Evolutionary conservation across 2,113 vertebrate genomes (phyloP).

Genomic region (Vombatus ursinus): DNA sequence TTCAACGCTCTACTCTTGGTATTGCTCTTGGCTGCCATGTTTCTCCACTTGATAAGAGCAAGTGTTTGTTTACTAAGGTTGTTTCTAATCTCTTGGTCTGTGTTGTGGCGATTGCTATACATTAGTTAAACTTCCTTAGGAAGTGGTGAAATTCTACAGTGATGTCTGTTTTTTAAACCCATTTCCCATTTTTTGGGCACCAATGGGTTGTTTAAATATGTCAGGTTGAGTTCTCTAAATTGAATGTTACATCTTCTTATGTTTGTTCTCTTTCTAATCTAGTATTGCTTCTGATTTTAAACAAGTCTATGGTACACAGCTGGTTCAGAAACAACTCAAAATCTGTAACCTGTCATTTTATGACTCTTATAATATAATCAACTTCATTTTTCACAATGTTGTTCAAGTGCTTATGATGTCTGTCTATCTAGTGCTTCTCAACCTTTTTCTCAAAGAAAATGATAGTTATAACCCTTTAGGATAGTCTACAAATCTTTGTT

Average conservation of each 20-base stretch:
- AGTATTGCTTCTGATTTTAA: background rate
- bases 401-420: background rate
- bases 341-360: background rate
- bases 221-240: background rate
- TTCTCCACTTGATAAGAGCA: background rate
- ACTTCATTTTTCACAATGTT: background rate
- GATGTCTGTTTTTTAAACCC: background rate
- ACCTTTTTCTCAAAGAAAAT: background rate
- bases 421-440: background rate
- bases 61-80: background rate
- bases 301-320: background rate
- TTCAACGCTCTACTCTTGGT: background rate
- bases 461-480: background rate
- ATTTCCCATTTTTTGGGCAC: background rate
- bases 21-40: background rate
- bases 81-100: background rate
- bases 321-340: background rate
- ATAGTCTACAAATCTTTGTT: background rate
- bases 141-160: background rate
- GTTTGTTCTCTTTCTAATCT: background rate
- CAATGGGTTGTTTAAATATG: background rate
- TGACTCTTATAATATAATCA: background rate
- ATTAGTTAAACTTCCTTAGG: background rate
- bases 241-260: background rate
- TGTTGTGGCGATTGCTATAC: background rate